Evolutionary conservation across 2,888 invertebrate species (phyloP), one percentile per base, ranked within the genome.

Genomic region (Sepiola atlantica): DNA sequence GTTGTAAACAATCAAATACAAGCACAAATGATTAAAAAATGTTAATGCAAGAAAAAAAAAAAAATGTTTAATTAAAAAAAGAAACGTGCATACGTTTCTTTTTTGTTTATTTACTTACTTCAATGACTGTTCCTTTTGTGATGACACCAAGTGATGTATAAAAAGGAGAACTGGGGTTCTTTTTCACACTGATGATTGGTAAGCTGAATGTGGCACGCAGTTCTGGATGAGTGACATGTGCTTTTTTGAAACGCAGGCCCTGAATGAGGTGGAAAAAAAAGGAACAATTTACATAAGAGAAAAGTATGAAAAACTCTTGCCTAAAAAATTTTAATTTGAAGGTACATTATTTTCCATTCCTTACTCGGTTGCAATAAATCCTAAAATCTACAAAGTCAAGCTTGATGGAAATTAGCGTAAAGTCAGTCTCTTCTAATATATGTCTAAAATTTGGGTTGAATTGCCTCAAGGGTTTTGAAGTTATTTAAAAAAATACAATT

Each of bases 181-280:
- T 99, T 98, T 99, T 99, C 0, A 99, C 99, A 1, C 99, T 99
- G 96, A 99, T 99, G 91, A 99, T 99, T 0, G 99, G 99, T 95
- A 99, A 97, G 97, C 98, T 98, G 97, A 99, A 99, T 0, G 99
- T 99, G 0, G 99, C 99, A 97, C 99, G 99, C 35, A 99, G 97
- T 97, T 99, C 99, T 0, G 99, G 99, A 98, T 99, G 99, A 35
- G 99, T 99, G 0, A 99, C 99, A 97, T 99, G 99, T 12, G 99
- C 99, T 97, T 99, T 99, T 97, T 99, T 99, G 97, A 99, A 99
- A 94, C 99, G 98, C 8, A 99, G 97, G 0, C 98, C 99, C 97
- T 97, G 95, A 77, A 96, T 95, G 92, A 45, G 8, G 45, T 45
- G 77, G n/a, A n/a, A 77, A n/a, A 4, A 10, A 77, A 77, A 77